Evolutionary conservation across 2,888 invertebrate genomes (phyloP).

Genomic region (Imbricaverruca yamaguchii): DNA sequence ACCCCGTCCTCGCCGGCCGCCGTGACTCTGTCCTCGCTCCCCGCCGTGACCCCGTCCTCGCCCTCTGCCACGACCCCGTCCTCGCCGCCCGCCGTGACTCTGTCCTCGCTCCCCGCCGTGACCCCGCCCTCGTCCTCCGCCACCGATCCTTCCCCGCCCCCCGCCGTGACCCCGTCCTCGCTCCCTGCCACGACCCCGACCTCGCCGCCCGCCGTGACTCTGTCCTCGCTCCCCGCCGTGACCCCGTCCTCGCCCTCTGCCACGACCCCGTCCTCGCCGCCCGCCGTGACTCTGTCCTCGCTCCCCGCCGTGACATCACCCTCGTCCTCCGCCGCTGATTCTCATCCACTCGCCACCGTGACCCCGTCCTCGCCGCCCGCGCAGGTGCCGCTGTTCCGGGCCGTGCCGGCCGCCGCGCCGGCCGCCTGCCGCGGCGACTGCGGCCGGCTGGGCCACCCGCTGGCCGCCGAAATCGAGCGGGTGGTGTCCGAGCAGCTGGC

Average conservation of each 20-base stretch:
- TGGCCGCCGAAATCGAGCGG: constrained; percentile 51
- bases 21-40: too few relatives aligned
- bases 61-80: too few relatives aligned
- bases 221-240: too few relatives aligned
- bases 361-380: constrained; percentile 40
- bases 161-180: background rate
- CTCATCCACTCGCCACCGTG: constrained; percentile 49
- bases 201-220: background rate
- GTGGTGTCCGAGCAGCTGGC: constrained; percentile 57
- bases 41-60: too few relatives aligned
- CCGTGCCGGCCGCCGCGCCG: constrained; percentile 44
- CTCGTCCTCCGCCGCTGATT: constrained; percentile 53
- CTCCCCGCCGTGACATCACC: constrained; percentile 33
- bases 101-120: too few relatives aligned
- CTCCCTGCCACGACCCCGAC: background rate
- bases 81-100: too few relatives aligned
- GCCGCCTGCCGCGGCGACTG: constrained; percentile 49
- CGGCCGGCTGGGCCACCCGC: constrained; percentile 48
- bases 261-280: too few relatives aligned
- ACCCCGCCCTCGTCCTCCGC: too few relatives aligned
- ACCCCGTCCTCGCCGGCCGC: too few relatives aligned
- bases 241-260: too few relatives aligned
- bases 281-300: too few relatives aligned
- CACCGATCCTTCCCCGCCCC: too few relatives aligned
- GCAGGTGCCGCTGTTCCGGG: constrained; percentile 35